These are phyloP conservation scores for Yoshiicerus persimilis DNA, from an alignment of 1,140 invertebrate genomes.

Conservation along the genomic window DNA sequence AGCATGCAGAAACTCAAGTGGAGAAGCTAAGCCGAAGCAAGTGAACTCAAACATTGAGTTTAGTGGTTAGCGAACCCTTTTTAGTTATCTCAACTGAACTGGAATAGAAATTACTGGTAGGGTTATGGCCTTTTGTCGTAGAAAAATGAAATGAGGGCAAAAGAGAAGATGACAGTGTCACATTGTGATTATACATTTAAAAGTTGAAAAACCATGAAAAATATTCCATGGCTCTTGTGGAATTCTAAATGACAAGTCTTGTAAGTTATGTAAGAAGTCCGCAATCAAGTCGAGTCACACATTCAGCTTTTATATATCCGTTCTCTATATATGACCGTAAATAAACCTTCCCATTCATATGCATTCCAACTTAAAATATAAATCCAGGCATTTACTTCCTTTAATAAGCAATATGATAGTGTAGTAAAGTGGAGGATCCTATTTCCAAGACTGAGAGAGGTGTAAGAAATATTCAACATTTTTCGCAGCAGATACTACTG, in stretches of 20 bases:
- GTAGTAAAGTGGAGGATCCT: not conserved
- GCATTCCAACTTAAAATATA: not conserved
- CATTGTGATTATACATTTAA: conserved; percentile 19
- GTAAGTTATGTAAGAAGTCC: not conserved
- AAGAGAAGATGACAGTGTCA: not conserved
- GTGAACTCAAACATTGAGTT: not conserved
- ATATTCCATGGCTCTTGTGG: not conserved
- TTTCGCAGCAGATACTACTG: not conserved
- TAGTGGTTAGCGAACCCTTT: not conserved
- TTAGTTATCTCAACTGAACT: not conserved
- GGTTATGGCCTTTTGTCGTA: not conserved
- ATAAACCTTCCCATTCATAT: not conserved
- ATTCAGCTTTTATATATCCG: not conserved
- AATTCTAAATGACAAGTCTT: not conserved
- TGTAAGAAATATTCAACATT: not conserved
- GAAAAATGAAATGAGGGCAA: not conserved
- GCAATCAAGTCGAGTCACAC: not conserved
- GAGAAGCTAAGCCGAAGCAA: not conserved
- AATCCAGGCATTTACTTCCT: not conserved
- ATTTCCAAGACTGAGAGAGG: not conserved
- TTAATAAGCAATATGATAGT: not conserved
- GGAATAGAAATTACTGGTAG: not conserved
- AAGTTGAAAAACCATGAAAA: conserved; percentile 14
- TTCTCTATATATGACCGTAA: not conserved
- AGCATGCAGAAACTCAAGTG: not conserved